These are phyloP conservation scores for Bos taurus DNA, from an alignment of 2,113 vertebrate species.

Conservation along the genomic window DNA sequence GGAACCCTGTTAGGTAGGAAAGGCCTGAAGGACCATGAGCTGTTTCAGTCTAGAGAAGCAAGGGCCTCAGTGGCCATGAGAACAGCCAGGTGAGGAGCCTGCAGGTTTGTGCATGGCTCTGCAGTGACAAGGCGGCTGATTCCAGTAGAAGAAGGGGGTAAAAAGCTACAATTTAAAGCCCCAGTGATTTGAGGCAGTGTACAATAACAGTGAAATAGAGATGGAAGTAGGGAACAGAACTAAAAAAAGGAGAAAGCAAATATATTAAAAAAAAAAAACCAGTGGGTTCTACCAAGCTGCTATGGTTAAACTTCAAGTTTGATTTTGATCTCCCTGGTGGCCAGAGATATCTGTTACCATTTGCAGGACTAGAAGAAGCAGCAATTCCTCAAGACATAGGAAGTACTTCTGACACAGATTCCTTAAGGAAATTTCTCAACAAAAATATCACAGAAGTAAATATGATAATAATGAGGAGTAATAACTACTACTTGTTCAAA, in stretches of 20 bases:
- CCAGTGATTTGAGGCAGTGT: neutral
- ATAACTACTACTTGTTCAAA: neutral
- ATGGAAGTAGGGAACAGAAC: neutral
- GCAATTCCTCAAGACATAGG: neutral
- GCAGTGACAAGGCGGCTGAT: neutral
- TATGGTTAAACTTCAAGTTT: neutral
- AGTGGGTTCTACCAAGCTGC: neutral
- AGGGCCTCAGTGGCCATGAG: neutral
- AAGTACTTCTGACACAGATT: neutral
- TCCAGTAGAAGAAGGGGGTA: neutral
- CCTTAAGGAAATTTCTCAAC: neutral
- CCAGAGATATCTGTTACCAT: neutral
- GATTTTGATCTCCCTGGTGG: neutral
- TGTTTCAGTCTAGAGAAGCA: neutral
- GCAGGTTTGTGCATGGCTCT: accelerated
- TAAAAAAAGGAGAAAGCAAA: neutral
- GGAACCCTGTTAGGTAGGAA: neutral
- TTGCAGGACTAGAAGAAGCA: neutral
- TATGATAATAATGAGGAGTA: neutral
- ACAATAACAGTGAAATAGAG: neutral
- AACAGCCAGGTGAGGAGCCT: neutral
- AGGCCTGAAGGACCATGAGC: neutral
- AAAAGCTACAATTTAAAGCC: neutral
- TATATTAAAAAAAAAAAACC: neutral
- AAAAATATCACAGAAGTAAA: neutral